A percentile compares a stretch with the other conserved stretches of the same genome.
Evolutionary conservation across 1,140 invertebrate species (phyloP).

Genomic region (Holotrichia oblita): DNA sequence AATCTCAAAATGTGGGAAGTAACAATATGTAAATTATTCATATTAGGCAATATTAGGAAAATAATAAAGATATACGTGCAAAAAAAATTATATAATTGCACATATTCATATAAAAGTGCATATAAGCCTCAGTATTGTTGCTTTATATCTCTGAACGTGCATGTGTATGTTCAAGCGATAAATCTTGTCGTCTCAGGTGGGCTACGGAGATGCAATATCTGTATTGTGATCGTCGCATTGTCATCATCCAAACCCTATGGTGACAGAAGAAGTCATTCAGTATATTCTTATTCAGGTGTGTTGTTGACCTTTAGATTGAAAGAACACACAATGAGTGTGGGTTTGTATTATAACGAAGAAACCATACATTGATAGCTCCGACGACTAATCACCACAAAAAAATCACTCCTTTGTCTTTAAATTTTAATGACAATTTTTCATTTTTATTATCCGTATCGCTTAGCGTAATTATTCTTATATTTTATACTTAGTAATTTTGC

Average conservation of each 20-base stretch:
- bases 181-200: conserved; percentile 45
- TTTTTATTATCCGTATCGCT: neutral
- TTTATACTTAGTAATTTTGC: too few species aligned
- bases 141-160: neutral
- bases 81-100: too few species aligned
- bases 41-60: too few species aligned
- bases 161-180: conserved; percentile 38
- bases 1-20: too few species aligned
- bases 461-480: too few species aligned
- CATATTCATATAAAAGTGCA: too few species aligned
- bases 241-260: conserved; percentile 44
- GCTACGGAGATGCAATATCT: conserved; percentile 43
- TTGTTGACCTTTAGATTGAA: conserved; percentile 45
- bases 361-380: neutral
- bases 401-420: conserved; percentile 1
- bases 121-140: too few species aligned
- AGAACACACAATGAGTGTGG: conserved; percentile 35
- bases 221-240: conserved; percentile 42
- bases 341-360: conserved; percentile 25
- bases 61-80: too few species aligned
- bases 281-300: conserved; percentile 42
- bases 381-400: neutral
- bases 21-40: too few species aligned
- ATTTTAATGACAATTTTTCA: neutral
- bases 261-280: conserved; percentile 49